These are phyloP conservation scores for Lomographa bimaculata DNA, from an alignment of 2,888 invertebrate species.

Conservation along the genomic window DNA sequence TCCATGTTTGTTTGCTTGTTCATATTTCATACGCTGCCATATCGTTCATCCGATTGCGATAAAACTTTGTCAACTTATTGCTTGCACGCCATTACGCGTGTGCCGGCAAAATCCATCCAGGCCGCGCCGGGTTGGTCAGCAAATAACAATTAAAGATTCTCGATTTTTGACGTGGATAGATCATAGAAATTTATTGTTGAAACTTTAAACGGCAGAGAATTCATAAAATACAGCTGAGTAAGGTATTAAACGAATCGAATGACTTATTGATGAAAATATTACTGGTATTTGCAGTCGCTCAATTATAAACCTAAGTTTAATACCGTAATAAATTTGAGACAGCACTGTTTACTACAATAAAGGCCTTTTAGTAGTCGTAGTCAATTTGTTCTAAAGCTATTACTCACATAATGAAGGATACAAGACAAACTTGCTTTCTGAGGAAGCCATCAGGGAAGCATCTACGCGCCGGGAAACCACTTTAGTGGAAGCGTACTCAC, in stretches of 20 bases:
- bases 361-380: constrained; percentile 45
- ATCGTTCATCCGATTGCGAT: too few relatives aligned
- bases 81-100: too few relatives aligned
- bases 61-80: too few relatives aligned
- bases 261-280: too few relatives aligned
- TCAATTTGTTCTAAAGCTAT: constrained; percentile 55
- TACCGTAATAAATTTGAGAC: constrained; percentile 45
- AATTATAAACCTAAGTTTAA: constrained; percentile 3
- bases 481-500: constrained; percentile 56
- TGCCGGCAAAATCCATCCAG: too few relatives aligned
- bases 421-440: constrained; percentile 60
- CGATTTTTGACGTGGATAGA: constrained; percentile 4
- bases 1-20: too few relatives aligned
- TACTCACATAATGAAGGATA: constrained; percentile 63
- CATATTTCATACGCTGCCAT: too few relatives aligned
- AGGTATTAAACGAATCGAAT: too few relatives aligned
- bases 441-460: constrained; percentile 62
- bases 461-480: constrained; percentile 59
- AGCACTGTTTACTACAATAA: constrained; percentile 36
- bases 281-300: too few relatives aligned
- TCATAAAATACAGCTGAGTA: neutral
- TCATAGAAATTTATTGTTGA: constrained; percentile 1
- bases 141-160: constrained; percentile 5
- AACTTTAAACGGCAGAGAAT: neutral
- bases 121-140: too few relatives aligned